These are phyloP conservation scores for Pelosia muscerda DNA, from an alignment of 2,888 invertebrate species.

Conservation along the genomic window DNA sequence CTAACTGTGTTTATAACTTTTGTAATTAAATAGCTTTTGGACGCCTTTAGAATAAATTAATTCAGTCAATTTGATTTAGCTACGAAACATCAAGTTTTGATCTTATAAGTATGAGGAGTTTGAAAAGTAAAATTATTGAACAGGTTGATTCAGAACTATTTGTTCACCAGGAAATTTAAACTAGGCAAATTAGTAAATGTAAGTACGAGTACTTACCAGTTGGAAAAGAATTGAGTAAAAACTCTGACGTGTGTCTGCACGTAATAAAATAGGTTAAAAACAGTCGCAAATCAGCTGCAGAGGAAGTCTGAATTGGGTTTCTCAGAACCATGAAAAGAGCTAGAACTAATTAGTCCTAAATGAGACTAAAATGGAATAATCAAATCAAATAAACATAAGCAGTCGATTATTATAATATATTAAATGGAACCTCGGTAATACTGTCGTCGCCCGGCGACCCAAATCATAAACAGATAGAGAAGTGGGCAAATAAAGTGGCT, in stretches of 20 bases:
- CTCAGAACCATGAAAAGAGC: no score
- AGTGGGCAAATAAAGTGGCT: constrained; percentile 55
- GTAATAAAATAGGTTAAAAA: no score
- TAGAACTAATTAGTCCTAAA: not conserved
- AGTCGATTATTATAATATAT: constrained; percentile 37
- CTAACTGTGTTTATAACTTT: constrained; percentile 26
- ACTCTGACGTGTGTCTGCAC: no score
- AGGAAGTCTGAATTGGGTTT: no score
- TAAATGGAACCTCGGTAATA: constrained; percentile 43
- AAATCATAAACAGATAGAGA: constrained; percentile 57
- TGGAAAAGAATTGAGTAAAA: no score
- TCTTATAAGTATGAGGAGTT: not conserved
- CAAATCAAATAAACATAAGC: constrained; percentile 22
- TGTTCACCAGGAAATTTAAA: no score
- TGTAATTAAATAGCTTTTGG: constrained; percentile 33
- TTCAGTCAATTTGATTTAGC: constrained; percentile 10
- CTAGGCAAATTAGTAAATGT: no score
- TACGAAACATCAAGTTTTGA: not conserved
- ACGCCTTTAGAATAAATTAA: constrained; percentile 22
- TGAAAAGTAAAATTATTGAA: not conserved
- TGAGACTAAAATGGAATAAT: constrained; percentile 25
- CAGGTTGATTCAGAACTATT: no score
- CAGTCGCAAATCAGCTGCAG: no score
- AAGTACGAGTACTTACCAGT: no score
- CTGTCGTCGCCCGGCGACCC: constrained; percentile 51